Evolutionary conservation across 2,797 vertebrate species (phyloP).

Genomic region (Tauraco hartlaubi): DNA sequence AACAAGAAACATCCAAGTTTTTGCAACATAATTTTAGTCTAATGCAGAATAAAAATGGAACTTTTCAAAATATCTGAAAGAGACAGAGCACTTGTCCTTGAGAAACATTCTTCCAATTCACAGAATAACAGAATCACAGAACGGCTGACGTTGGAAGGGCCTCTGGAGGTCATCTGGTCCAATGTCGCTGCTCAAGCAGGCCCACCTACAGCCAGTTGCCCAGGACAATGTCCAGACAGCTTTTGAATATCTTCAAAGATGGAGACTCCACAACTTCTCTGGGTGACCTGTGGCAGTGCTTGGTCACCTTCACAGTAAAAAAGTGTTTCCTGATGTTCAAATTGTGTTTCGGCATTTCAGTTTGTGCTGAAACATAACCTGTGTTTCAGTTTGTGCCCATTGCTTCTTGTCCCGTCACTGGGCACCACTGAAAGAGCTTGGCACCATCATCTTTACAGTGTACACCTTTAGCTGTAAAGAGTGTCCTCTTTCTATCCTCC

Average conservation of each 20-base stretch:
- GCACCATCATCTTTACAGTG: neutral
- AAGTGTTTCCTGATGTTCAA: neutral
- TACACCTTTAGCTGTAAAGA: neutral
- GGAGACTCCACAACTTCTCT: neutral
- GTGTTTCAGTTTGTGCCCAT: neutral
- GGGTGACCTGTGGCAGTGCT: neutral
- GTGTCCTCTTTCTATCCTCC: neutral
- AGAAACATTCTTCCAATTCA: neutral
- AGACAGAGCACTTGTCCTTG: neutral
- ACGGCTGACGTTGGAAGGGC: neutral
- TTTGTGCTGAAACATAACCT: neutral
- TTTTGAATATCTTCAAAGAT: neutral
- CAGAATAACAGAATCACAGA: neutral
- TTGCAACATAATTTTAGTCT: neutral
- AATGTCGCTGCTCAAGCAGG: neutral
- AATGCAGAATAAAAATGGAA: neutral
- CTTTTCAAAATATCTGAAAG: neutral
- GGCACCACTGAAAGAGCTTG: neutral
- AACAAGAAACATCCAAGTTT: neutral
- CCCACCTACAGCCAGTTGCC: neutral
- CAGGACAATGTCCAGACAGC: neutral
- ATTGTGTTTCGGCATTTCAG: neutral
- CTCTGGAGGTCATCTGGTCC: neutral
- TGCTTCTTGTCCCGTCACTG: neutral
- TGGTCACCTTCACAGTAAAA: neutral